Percentiles rank a stretch among this genome's conserved stretches.
These are phyloP conservation scores for Parascotia fuliginaria DNA, from an alignment of 2,888 invertebrate genomes.

Conservation along the genomic window DNA sequence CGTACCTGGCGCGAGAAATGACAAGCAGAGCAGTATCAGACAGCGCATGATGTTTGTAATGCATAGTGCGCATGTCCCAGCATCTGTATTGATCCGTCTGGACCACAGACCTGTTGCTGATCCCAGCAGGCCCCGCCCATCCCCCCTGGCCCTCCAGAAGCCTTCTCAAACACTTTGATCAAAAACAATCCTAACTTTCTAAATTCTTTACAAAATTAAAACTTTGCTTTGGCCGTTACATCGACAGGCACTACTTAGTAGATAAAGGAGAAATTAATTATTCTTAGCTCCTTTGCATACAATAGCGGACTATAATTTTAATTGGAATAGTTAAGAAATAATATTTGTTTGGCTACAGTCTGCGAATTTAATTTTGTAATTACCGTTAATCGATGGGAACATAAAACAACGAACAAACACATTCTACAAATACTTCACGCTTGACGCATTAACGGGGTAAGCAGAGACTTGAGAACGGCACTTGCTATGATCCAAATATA, in stretches of 20 bases:
- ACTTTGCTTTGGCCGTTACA: constrained; percentile 54
- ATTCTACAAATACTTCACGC: no score
- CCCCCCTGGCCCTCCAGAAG: constrained; percentile 43
- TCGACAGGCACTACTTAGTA: constrained; percentile 29
- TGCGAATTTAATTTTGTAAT: background rate
- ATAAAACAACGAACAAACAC: background rate
- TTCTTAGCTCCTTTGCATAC: constrained; percentile 21
- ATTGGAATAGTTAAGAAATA: constrained; percentile 16
- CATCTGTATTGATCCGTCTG: constrained; percentile 76
- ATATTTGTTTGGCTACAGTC: background rate
- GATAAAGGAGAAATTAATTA: constrained; percentile 48
- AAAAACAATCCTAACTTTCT: constrained; percentile 79
- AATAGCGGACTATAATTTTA: constrained; percentile 4
- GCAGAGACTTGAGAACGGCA: no score
- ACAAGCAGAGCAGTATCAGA: constrained; percentile 71
- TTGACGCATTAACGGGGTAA: no score
- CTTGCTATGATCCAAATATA: no score
- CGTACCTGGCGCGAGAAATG: constrained; percentile 74
- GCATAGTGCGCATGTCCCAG: constrained; percentile 75
- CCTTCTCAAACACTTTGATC: constrained; percentile 68
- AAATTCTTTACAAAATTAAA: constrained; percentile 76
- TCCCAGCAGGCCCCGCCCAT: constrained; percentile 59
- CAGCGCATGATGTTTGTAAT: constrained; percentile 73
- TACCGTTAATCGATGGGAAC: background rate
- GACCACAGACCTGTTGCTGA: constrained; percentile 77